phyloP scores from a whole-genome alignment of 2,797 vertebrate species.

The Sciaenops ocellatus region DNA sequence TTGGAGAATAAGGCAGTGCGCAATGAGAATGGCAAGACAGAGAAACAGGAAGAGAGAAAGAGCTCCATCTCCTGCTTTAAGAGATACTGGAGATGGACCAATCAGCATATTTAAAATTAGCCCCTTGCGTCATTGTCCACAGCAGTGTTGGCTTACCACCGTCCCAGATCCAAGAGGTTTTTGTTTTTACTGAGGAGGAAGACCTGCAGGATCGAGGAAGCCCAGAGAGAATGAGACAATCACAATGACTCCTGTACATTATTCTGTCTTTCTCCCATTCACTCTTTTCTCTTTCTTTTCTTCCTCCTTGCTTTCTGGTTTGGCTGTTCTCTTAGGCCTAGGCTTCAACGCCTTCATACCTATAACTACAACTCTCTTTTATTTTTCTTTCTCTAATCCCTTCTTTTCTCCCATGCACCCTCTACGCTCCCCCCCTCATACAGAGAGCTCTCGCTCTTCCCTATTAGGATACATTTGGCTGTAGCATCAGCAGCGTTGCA shows the following conservation, averaged over 20 bases:
- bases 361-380: slow-evolving; percentile 28
- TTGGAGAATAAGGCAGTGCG: not conserved
- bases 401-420: slow-evolving; percentile 2
- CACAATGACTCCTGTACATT: slow-evolving; percentile 25
- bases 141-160: slow-evolving; percentile 36
- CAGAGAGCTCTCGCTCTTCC: slow-evolving; percentile 45
- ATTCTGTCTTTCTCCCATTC: slow-evolving; percentile 25
- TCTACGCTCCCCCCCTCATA: slow-evolving; percentile 20
- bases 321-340: slow-evolving; percentile 15
- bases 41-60: slow-evolving; percentile 3
- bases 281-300: not conserved
- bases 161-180: slow-evolving; percentile 46
- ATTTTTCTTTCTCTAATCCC: slow-evolving; percentile 8
- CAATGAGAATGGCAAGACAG: not conserved
- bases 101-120: slow-evolving; percentile 74
- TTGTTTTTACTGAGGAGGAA: slow-evolving; percentile 36
- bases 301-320: slow-evolving; percentile 6
- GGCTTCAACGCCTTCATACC: slow-evolving; percentile 33
- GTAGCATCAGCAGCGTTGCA: slow-evolving; percentile 59
- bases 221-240: slow-evolving; percentile 36
- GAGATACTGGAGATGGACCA: slow-evolving; percentile 52
- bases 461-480: slow-evolving; percentile 73
- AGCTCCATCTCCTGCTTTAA: slow-evolving; percentile 39
- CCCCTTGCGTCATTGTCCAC: slow-evolving; percentile 56
- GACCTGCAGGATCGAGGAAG: slow-evolving; percentile 25